Percentiles rank a stretch among this genome's conserved stretches.
Conservation (phyloP, 2,113 vertebrate genomes). For the Gallinago jamesoni region DNA sequence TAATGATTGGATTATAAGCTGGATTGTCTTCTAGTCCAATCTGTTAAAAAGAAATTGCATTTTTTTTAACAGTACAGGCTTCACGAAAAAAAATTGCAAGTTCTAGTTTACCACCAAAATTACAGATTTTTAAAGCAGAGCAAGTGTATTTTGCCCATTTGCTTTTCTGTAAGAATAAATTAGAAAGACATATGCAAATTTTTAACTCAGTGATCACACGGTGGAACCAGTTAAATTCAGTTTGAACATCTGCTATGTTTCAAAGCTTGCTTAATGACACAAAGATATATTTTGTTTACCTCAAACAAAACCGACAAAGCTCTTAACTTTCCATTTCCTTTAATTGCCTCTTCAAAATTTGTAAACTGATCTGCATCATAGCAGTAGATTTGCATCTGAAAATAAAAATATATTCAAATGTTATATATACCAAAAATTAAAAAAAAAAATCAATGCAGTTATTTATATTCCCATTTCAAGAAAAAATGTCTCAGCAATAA, state of each 20-base stretch:
- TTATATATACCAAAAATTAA: not conserved
- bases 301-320: constrained; percentile 92
- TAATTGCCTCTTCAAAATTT: constrained; percentile 86
- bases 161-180: constrained; percentile 14
- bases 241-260: not conserved
- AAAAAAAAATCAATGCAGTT: not conserved
- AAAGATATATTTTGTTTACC: constrained; percentile 75
- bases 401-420: constrained; percentile 35
- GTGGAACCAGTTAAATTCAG: not conserved
- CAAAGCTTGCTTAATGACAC: constrained; percentile 10
- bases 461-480: not conserved
- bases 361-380: constrained; percentile 83
- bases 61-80: not conserved
- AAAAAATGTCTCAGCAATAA: not conserved
- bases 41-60: constrained; percentile 73
- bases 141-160: not conserved
- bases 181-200: not conserved
- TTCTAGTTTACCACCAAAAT: not conserved
- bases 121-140: not conserved
- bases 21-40: constrained; percentile 85
- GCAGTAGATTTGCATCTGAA: constrained; percentile 97
- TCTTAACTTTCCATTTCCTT: constrained; percentile 86
- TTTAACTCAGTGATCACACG: not conserved
- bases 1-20: constrained; percentile 85
- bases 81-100: not conserved